A percentile compares a stretch with the other conserved stretches of the same genome.
phyloP scores from a whole-genome alignment of 2,797 vertebrate genomes.

The Stomatorhinus walkeri region DNA sequence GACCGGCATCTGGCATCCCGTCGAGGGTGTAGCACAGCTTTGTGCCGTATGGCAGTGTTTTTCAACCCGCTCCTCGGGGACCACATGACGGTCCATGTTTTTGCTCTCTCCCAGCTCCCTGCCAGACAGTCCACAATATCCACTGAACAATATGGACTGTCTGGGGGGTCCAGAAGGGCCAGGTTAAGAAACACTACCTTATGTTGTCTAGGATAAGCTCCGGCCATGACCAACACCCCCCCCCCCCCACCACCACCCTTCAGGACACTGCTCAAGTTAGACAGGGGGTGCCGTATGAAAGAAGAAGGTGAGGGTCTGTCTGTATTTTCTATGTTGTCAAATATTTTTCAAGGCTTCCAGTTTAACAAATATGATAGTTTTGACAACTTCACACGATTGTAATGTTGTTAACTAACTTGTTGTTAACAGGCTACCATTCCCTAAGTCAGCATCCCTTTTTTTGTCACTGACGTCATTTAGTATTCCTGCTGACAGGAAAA shows the following conservation, averaged over 20 bases:
- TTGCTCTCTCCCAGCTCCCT: background rate
- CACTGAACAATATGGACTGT: background rate
- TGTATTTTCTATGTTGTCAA: background rate
- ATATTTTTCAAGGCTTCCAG: background rate
- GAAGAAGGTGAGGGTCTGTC: background rate
- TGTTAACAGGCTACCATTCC: background rate
- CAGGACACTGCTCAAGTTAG: background rate
- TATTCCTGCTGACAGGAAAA: background rate
- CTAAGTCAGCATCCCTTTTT: background rate
- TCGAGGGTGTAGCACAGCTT: background rate
- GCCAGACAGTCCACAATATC: background rate
- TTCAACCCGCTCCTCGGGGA: background rate
- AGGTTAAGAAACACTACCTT: background rate
- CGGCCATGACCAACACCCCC: background rate
- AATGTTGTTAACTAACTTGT: background rate
- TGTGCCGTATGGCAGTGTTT: background rate
- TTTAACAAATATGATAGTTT: background rate
- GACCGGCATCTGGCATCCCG: background rate
- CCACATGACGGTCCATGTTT: background rate
- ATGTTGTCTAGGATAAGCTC: background rate
- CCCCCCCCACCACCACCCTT: background rate
- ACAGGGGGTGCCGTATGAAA: background rate
- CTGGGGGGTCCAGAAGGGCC: background rate
- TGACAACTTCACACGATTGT: background rate
- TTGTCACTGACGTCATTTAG: background rate